Conservation (phyloP, 2,113 vertebrate species). For the Protobothrops flavoviridis region DNA sequence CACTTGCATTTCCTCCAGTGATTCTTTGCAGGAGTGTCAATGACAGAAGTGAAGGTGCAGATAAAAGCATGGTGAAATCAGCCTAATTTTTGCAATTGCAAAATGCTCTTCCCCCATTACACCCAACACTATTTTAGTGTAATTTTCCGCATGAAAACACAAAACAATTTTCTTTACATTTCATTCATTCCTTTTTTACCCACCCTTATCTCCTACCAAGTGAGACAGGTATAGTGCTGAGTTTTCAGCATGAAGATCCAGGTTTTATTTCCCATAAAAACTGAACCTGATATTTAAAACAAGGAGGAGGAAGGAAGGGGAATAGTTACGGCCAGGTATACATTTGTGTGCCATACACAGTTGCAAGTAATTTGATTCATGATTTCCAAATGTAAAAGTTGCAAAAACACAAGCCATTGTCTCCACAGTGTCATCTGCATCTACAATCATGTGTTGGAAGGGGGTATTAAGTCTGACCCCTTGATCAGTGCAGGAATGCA, state of each 20-base stretch:
- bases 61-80: slow-evolving; percentile 52
- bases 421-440: background rate
- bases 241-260: slow-evolving; percentile 26
- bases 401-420: background rate
- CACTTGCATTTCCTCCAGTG: slow-evolving; percentile 31
- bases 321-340: background rate
- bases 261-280: accelerated
- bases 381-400: background rate
- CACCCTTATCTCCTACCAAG: background rate
- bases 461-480: background rate
- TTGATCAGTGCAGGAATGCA: background rate
- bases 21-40: slow-evolving; percentile 44
- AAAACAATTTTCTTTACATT: slow-evolving; percentile 25
- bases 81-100: slow-evolving; percentile 28
- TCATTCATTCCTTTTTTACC: background rate
- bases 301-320: slow-evolving; percentile 11
- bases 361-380: background rate
- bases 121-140: slow-evolving; percentile 18
- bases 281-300: background rate
- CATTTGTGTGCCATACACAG: background rate
- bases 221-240: background rate
- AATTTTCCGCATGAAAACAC: slow-evolving; percentile 29
- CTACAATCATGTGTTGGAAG: background rate
- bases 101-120: slow-evolving; percentile 4
- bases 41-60: slow-evolving; percentile 54